These are phyloP conservation scores for Schizaphis graminum DNA, from an alignment of 2,888 invertebrate species.

Conservation along the genomic window DNA sequence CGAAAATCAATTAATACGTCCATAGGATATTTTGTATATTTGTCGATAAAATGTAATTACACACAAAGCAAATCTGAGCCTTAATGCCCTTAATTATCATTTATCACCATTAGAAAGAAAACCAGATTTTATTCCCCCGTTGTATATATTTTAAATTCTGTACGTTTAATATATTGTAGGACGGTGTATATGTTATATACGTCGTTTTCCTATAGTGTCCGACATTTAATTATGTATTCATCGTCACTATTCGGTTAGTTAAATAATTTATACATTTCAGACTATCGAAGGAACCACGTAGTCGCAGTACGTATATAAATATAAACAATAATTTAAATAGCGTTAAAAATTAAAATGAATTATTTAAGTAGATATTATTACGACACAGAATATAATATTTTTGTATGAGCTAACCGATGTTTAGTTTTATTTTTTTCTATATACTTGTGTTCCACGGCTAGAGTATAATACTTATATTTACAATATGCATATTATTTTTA, in stretches of 20 bases:
- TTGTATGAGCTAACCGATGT: background rate
- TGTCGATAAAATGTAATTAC: background rate
- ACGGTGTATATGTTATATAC: background rate
- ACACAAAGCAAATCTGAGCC: background rate
- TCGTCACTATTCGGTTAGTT: conserved; percentile 4
- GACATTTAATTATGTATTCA: background rate
- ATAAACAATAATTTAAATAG: background rate
- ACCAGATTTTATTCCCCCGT: background rate
- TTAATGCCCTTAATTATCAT: background rate
- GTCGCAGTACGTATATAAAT: background rate
- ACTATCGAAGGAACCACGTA: background rate
- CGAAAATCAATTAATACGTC: background rate
- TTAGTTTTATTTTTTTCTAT: conserved; percentile 12
- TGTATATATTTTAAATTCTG: background rate
- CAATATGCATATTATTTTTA: background rate
- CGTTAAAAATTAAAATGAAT: background rate
- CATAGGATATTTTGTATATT: background rate
- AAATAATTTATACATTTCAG: conserved; percentile 13
- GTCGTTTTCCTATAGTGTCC: background rate
- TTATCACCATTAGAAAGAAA: background rate
- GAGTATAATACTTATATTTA: background rate
- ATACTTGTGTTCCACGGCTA: background rate
- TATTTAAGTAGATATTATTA: conserved; percentile 8
- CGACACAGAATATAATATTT: background rate
- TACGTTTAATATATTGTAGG: background rate